Conservation (phyloP, 1,140 invertebrate genomes). For the Lutraria rhynchaena region DNA sequence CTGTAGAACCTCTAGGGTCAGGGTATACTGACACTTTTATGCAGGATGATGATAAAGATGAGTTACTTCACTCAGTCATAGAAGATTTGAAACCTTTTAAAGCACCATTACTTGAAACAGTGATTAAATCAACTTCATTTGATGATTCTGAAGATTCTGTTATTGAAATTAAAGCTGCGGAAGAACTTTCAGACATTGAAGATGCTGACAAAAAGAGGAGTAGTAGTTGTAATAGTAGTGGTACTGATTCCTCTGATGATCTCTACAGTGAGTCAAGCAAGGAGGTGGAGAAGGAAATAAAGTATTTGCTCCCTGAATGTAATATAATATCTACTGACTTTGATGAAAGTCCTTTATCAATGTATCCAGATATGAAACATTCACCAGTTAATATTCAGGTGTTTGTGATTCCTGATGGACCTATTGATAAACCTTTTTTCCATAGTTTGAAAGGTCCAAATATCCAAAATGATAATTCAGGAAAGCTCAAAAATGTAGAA, state of each 20-base stretch:
- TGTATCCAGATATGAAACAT: not conserved
- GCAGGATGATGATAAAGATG: slow-evolving; percentile 17
- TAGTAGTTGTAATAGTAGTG: slow-evolving; percentile 8
- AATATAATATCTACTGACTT: slow-evolving; percentile 30
- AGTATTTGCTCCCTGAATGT: slow-evolving; percentile 52
- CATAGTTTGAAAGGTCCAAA: slow-evolving; percentile 3
- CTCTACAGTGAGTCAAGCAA: slow-evolving; percentile 24
- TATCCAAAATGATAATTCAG: not conserved
- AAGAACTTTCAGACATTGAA: not conserved
- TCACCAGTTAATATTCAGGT: slow-evolving; percentile 30
- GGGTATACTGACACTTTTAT: not conserved
- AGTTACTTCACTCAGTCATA: slow-evolving; percentile 31
- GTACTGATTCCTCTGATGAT: slow-evolving; percentile 35
- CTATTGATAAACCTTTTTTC: not conserved
- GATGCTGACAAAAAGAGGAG: not conserved
- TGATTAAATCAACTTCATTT: slow-evolving; percentile 22
- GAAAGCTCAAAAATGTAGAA: slow-evolving; percentile 1
- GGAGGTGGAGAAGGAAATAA: not conserved
- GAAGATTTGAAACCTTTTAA: slow-evolving; percentile 48
- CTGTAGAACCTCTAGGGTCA: not conserved
- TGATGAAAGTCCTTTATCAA: not conserved
- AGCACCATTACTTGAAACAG: slow-evolving; percentile 45
- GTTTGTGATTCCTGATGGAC: slow-evolving; percentile 45
- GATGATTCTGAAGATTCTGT: slow-evolving; percentile 3
- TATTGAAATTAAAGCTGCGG: not conserved